Conservation (phyloP, 2,797 vertebrate genomes). For the Enteromius anoplus region DNA sequence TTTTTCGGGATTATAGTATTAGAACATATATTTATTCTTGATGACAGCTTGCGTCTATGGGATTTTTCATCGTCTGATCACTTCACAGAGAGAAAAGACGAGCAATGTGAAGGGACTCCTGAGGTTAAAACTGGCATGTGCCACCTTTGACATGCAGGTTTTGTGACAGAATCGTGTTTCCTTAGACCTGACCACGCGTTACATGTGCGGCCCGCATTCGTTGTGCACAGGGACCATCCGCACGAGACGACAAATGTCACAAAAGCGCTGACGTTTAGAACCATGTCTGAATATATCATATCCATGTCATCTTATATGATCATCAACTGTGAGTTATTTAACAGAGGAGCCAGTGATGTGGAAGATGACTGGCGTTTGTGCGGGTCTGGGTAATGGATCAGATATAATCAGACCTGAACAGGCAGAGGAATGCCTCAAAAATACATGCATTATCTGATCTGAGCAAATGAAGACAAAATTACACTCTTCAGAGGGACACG, state of each 20-base stretch:
- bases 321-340: neutral
- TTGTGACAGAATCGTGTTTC: slow-evolving; percentile 5
- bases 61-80: neutral
- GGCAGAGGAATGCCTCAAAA: neutral
- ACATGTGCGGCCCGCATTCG: neutral
- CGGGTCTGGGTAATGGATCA: slow-evolving; percentile 37
- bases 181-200: neutral
- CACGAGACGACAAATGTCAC: slow-evolving; percentile 5
- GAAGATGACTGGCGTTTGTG: slow-evolving; percentile 20
- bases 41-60: neutral
- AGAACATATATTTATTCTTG: neutral
- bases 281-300: neutral
- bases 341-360: neutral
- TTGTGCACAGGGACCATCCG: neutral
- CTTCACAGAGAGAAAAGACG: neutral
- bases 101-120: neutral
- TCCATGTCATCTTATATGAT: slow-evolving; percentile 11
- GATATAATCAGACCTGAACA: slow-evolving; percentile 25
- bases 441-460: slow-evolving; percentile 27
- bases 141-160: slow-evolving; percentile 4
- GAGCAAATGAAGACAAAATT: slow-evolving; percentile 23
- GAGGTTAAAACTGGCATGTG: slow-evolving; percentile 7
- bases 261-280: slow-evolving; percentile 22
- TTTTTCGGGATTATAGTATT: neutral
- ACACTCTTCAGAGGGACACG: neutral